Conservation (phyloP, 2,113 vertebrate genomes). For the Dascyllus trimaculatus region DNA sequence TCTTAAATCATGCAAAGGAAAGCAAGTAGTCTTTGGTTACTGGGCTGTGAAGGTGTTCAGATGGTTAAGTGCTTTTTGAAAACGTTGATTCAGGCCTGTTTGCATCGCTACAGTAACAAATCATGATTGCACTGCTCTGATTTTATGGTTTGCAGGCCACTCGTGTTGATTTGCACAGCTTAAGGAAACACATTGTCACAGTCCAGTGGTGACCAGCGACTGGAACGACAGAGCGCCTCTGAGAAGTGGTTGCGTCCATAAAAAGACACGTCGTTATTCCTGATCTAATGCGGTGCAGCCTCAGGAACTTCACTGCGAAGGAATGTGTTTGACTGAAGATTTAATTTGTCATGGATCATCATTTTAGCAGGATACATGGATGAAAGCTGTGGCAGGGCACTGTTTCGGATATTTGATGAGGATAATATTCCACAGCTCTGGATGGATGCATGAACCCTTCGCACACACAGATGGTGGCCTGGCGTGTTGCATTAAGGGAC, state of each 20-base stretch:
- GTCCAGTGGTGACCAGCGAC: constrained; percentile 5
- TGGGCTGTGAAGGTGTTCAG: constrained; percentile 14
- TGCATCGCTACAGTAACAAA: constrained; percentile 15
- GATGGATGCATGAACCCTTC: constrained; percentile 1
- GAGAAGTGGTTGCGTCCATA: not conserved
- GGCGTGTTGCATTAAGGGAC: constrained; percentile 31
- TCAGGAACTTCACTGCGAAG: constrained; percentile 7
- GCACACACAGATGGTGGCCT: constrained; percentile 37
- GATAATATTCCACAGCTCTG: constrained; percentile 17
- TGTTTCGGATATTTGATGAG: not conserved
- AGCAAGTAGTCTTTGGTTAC: not conserved
- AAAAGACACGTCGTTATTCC: not conserved
- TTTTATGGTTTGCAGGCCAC: constrained; percentile 38
- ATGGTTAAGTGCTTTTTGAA: constrained; percentile 28
- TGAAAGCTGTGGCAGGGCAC: not conserved
- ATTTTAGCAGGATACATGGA: constrained; percentile 30
- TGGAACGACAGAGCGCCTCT: not conserved
- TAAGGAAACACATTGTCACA: constrained; percentile 30
- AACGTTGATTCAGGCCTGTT: constrained; percentile 24
- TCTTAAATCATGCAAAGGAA: constrained; percentile 1
- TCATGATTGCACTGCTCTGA: constrained; percentile 38
- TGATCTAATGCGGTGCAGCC: constrained; percentile 7
- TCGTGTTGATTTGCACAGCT: constrained; percentile 47
- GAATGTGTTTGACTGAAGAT: constrained; percentile 22
- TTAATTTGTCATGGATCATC: constrained; percentile 34